A percentile compares a stretch with the other conserved stretches of the same genome.
Evolutionary conservation across 2,888 invertebrate genomes (phyloP).

Genomic region (Sialis fuliginosa): DNA sequence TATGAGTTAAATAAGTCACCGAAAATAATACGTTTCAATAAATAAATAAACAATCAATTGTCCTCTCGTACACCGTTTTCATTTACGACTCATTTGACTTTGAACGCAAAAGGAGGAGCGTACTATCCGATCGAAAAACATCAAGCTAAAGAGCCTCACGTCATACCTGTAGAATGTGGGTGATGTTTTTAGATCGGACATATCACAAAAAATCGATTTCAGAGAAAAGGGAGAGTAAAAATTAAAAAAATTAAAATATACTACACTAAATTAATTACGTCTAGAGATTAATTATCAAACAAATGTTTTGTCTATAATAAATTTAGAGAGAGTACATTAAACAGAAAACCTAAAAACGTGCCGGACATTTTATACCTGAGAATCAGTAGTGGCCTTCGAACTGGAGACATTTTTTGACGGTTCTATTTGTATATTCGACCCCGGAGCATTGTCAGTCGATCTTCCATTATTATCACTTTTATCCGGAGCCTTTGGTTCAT

Average conservation of each 20-base stretch:
- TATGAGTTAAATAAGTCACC: constrained; percentile 1
- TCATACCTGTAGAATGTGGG: constrained; percentile 3
- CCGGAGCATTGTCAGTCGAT: constrained; percentile 21
- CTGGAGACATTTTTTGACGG: background rate
- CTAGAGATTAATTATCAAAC: too few relatives aligned
- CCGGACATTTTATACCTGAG: constrained; percentile 5
- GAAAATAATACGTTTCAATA: background rate
- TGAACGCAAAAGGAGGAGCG: background rate
- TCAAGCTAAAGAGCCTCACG: background rate
- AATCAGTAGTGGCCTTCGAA: constrained; percentile 2
- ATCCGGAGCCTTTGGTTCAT: constrained; percentile 58
- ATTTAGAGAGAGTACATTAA: too few relatives aligned
- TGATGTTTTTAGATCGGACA: background rate
- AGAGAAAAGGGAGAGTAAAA: background rate
- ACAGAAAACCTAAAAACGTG: background rate
- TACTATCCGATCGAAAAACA: background rate
- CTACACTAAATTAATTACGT: background rate
- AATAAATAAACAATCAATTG: background rate
- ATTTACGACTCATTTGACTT: background rate
- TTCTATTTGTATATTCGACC: constrained; percentile 28
- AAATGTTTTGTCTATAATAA: too few relatives aligned
- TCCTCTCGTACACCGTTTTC: too few relatives aligned
- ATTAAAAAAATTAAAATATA: background rate
- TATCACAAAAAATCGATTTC: background rate
- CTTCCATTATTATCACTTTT: constrained; percentile 37